Base-by-base conservation (phyloP, 2,797 vertebrate species). In the Aulostomus chinensis region DNA sequence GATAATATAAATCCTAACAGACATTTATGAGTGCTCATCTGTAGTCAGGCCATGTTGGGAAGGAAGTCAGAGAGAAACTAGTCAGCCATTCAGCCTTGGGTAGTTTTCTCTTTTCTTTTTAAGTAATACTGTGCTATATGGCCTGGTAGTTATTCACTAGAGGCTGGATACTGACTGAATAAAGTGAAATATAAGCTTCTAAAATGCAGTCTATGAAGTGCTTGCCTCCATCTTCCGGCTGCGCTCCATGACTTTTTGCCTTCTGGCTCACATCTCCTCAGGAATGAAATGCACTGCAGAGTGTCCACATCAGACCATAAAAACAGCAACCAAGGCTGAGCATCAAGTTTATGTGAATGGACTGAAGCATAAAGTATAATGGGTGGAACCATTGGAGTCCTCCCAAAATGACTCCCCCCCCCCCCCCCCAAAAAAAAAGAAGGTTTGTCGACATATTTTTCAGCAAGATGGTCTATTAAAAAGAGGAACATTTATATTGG, bases 321-420 rank as follows among this genome's bases (percentile, higher is more conserved):
- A 91, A 82, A 78, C 76, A 70, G 82, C 84, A 77, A 68, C 76
- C 64, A 68, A 80, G 76, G 81, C 82, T 79, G 85, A 83, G 76
- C 76, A 73, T 78, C 73, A 73, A 79, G 73, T 89, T 86, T 87
- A 88, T 89, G 86, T 80, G 84, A 88, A 86, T 64, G 66, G 83
- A 83, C 80, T 55, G 63, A 50, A 76, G 77, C 85, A 86, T 89
- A 83, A 89, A 89, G 89, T 83, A 80, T 86, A 88, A 90, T 89
- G 82, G 81, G 73, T 80, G 72, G 78, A 84, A 84, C 82, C 79
- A 67, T 68, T 71, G 65, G 78, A 81, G 68, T 80, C 73, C 65
- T 77, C 52, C 64, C 50, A 67, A 76, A 85, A 87, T n/a, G n/a
- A n/a, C n/a, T 81, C 20, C 24, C 6, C 2, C 24, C 24, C n/a